Evolutionary conservation across 1,140 invertebrate species (phyloP), one percentile per base, ranked within the genome.

Genomic region (Conopomorpha cramerella): DNA sequence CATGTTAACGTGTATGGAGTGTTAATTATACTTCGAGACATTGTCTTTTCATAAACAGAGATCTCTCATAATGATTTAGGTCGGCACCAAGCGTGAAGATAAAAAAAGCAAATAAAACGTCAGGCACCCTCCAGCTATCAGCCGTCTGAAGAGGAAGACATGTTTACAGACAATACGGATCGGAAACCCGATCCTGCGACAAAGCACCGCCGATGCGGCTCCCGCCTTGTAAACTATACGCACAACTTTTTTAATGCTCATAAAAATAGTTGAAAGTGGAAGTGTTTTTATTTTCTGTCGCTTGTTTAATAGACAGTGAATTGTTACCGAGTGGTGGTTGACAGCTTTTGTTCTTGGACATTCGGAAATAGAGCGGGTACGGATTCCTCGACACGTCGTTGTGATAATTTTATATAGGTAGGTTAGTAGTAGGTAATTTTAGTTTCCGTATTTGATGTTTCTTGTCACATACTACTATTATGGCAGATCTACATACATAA

Each of bases 271-370:
- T 62, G 54, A 74, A 71, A 74, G 66, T 70, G 61, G 65, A 65
- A 65, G 37, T 53, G 52, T 50, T 55, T 60, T 57, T 55, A 45
- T 56, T 64, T 56, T 44, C 27, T 44, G n/a, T n/a, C n/a, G n/a
- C n/a, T n/a, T n/a, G n/a, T 44, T 65, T 63, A 64, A 72, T 72
- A 67, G 64, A 65, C 66, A 65, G 56, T 74, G 66, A 73, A 74
- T 68, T 73, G 68, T 73, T 67, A 51, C 68, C 57, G 68, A 70
- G 55, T 56, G 52, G 65, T 63, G 49, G 59, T 62, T 71, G 68
- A 68, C 68, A 66, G 66, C 68, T 73, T 73, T 73, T 73, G 68
- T 73, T 68, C 65, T 70, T n/a, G n/a, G n/a, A n/a, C n/a, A n/a
- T n/a, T n/a, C n/a, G n/a, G 57, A 70, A 70, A 73, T 62, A 64